Base-by-base conservation (phyloP, 1,140 invertebrate genomes). In the Palaemon carinicauda region DNA sequence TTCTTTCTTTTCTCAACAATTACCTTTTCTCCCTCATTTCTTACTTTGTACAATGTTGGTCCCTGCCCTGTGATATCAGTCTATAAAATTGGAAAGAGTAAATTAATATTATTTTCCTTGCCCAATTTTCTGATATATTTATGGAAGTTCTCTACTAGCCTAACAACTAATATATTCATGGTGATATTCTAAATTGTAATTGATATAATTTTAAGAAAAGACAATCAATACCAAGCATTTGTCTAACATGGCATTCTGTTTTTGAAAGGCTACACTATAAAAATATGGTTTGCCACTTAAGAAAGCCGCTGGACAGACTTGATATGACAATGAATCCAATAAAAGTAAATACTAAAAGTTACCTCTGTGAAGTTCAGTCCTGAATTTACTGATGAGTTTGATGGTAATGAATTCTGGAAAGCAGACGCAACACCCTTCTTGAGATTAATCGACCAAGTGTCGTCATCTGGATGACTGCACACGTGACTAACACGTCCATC, bases 21-120 rank as follows among this genome's bases (percentile, higher is more conserved):
- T 31, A 88, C 73, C 15, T 56, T 74, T 33, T 56, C 79, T 74
- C 79, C 73, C n/a, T 88, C 79, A 14, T 27, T 56, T 33, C 81
- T n/a, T n/a, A 82, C 53, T 27, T 86, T 52, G 31, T 88, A 88
- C 5, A 24, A n/a, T 29, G 88, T 88, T 12, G 88, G 83, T 52
- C 88, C 86, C 29, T n/a, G 81, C 21, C 88, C 88, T 1, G 86
- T 52, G 9, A 88, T 79, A 65, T 88, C 88, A 9, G 83, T 88
- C 88, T 88, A 71, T 60, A 21, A 51, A 41, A 29, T 41, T 41
- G 60, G 10, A 17, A 15, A 12, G 10, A 73, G 0, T 5, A n/a
- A n/a, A n/a, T n/a, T 31, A 73, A 24, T 19, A 51, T 17, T 24
- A 71, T 41, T 33, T 24, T 15, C 73, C 7, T 17, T 41, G 1